Evolutionary conservation across 1,140 invertebrate genomes (phyloP).

Genomic region (Calephelis virginiensis): DNA sequence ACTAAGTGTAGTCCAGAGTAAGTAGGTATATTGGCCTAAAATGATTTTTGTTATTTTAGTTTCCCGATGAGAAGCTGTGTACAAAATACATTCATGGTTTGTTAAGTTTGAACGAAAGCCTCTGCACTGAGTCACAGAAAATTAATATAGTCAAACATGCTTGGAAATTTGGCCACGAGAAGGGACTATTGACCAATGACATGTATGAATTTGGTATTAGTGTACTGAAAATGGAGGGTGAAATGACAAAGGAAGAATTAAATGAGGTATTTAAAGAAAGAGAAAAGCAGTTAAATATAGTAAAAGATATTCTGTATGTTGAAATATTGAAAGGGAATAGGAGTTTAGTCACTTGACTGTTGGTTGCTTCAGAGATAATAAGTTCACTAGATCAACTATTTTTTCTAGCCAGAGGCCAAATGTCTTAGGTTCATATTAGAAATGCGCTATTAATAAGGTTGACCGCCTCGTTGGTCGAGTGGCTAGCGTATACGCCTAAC

Average conservation of each 20-base stretch:
- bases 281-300: too few relatives aligned
- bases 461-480: too few relatives aligned
- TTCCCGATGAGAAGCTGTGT: conserved; percentile 61
- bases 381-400: too few relatives aligned
- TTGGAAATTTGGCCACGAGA: conserved; percentile 58
- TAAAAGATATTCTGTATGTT: too few relatives aligned
- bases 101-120: conserved; percentile 45
- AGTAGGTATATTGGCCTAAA: neutral
- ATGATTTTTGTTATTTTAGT: conserved; percentile 37
- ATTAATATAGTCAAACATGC: conserved; percentile 57
- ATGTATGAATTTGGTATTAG: conserved; percentile 66
- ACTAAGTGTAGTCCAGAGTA: too few relatives aligned
- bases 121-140: conserved; percentile 55
- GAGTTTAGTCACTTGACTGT: too few relatives aligned
- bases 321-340: too few relatives aligned
- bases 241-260: conserved; percentile 44
- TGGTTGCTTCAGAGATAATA: too few relatives aligned
- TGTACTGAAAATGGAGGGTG: conserved; percentile 54
- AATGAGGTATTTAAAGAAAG: conserved; percentile 40
- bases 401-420: too few relatives aligned
- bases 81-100: conserved; percentile 60
- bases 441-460: too few relatives aligned
- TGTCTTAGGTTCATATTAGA: too few relatives aligned
- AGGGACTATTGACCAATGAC: conserved; percentile 55
- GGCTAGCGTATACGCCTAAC: too few relatives aligned